phyloP scores from a whole-genome alignment of 2,888 invertebrate species.

The Seladonia tumulorum region DNA sequence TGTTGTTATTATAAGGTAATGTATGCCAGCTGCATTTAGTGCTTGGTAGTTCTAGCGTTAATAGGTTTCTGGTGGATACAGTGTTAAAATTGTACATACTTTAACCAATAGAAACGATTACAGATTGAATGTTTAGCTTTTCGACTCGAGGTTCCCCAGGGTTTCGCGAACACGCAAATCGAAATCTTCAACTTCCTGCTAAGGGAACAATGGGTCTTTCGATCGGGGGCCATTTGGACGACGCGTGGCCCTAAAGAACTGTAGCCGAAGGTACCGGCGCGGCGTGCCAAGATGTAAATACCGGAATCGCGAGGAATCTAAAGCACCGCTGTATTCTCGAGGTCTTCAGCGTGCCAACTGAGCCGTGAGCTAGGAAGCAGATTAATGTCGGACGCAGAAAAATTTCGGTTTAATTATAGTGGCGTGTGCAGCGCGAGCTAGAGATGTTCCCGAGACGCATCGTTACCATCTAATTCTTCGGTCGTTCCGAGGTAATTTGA shows the following conservation, averaged over 20 bases:
- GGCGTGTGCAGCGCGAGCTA: neutral
- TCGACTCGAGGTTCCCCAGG: neutral
- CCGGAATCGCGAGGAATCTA: slow-evolving; percentile 29
- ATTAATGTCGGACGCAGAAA: slow-evolving; percentile 50
- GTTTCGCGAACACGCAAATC: too few relatives aligned
- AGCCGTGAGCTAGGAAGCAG: slow-evolving; percentile 49
- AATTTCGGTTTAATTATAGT: slow-evolving; percentile 55
- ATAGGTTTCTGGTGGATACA: too few relatives aligned
- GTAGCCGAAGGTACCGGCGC: neutral
- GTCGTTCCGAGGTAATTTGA: neutral
- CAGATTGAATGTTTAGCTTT: too few relatives aligned
- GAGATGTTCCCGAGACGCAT: slow-evolving; percentile 9
- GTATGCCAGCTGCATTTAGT: too few relatives aligned
- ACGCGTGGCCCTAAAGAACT: neutral
- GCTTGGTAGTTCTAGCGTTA: too few relatives aligned
- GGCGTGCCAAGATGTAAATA: slow-evolving; percentile 47
- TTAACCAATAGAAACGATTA: too few relatives aligned
- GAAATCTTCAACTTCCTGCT: neutral
- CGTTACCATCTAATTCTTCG: slow-evolving; percentile 24
- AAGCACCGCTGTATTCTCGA: slow-evolving; percentile 57
- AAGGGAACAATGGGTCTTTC: neutral
- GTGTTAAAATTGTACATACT: too few relatives aligned
- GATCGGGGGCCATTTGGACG: neutral
- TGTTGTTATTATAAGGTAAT: too few relatives aligned
- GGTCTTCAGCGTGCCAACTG: slow-evolving; percentile 53